Evolutionary conservation across 1,140 invertebrate species (phyloP).

Genomic region (Octopus bimaculoides): DNA sequence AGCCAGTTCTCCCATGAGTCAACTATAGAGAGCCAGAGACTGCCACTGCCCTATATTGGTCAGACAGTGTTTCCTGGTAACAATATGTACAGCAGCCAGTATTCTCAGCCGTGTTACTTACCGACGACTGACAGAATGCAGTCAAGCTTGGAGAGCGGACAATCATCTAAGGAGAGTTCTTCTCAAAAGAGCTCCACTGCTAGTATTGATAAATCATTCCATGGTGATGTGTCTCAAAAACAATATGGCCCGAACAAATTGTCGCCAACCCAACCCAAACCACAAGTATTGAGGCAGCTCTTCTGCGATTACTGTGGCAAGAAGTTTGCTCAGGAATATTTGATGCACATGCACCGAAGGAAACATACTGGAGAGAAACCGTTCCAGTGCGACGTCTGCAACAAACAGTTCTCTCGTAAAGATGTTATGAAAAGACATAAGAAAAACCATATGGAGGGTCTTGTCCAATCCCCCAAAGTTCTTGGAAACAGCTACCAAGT

Average conservation of each 20-base stretch:
- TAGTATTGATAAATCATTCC: neutral
- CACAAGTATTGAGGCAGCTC: neutral
- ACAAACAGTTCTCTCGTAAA: constrained; percentile 84
- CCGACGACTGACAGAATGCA: constrained; percentile 27
- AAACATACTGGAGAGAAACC: constrained; percentile 69
- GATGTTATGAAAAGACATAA: constrained; percentile 86
- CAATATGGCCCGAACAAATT: neutral
- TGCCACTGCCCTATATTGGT: neutral
- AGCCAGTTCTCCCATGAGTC: constrained; percentile 2
- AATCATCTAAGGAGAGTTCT: neutral
- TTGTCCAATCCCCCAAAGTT: constrained; percentile 16
- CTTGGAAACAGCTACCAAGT: neutral
- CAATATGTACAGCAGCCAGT: neutral
- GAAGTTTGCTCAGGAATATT: neutral
- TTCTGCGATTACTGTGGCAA: constrained; percentile 5
- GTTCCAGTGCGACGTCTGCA: constrained; percentile 82
- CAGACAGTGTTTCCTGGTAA: constrained; percentile 1
- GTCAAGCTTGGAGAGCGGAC: constrained; percentile 19
- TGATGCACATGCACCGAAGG: neutral
- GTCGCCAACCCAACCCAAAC: neutral
- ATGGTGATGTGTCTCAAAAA: neutral
- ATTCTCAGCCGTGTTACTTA: neutral
- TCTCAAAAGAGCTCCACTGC: neutral
- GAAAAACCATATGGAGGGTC: constrained; percentile 66
- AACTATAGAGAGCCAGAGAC: neutral